Evolutionary conservation across 2,113 vertebrate genomes (phyloP), one percentile per base, ranked within the genome.

Genomic region (Stigmatopora argus): DNA sequence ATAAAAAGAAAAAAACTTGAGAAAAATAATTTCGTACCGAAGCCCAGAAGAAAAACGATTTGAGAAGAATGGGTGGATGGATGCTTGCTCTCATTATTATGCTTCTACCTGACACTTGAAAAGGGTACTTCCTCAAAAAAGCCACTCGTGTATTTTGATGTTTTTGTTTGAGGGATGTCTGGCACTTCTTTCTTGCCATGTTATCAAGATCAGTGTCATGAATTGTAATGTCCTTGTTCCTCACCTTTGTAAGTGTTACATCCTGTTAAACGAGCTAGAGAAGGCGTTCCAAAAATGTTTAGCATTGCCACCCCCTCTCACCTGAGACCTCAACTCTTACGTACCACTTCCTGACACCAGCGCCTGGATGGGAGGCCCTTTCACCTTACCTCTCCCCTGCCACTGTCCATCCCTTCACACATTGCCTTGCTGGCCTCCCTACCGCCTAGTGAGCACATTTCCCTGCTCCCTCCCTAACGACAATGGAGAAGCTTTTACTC

Each of bases 401-500:
- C 82, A 84, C 79, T 66, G 68, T 72, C 84, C 82, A 83, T 87
- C 84, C 78, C 81, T 87, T 86, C 83, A 82, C 87, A 88, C 88
- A 52, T 87, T 75, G 77, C 72, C 75, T 77, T 76, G 69, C 79
- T 76, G 77, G 79, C 81, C 79, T 82, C 73, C 26, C 47, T 85
- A 86, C 86, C 86, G 74, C 85, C 82, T 82, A 88, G 85, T 78
- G 87, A 80, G 81, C 82, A 75, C 85, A 84, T 89, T 87, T 87
- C 85, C 83, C 83, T 79, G 71, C 81, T 83, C 72, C 82, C 84
- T 78, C 79, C 78, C 69, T 52, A 57, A 77, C 79, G 74, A 82
- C 81, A 87, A 85, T 82, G 71, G 70, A 56, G 58, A 86, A 88
- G 88, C 89, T 90, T 90, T 89, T 86, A 90, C 90, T 91, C 89